A percentile compares a stretch with the other conserved stretches of the same genome.
phyloP scores from a whole-genome alignment of 1,140 invertebrate genomes.

The Ceratina calcarata region DNA sequence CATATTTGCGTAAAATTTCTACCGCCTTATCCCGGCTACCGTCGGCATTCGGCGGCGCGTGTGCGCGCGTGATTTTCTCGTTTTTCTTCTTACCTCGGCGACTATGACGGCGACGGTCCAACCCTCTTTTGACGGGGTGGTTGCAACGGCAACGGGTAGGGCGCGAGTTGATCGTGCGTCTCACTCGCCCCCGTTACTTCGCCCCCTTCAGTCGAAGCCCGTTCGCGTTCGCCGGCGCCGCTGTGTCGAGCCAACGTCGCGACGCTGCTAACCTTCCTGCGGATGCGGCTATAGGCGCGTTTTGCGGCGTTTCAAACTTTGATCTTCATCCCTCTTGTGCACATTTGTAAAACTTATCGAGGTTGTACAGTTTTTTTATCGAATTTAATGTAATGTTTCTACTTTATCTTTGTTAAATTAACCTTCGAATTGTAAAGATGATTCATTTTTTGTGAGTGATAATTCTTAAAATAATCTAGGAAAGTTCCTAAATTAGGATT shows the following conservation, averaged over 20 bases:
- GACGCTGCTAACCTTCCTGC: constrained; percentile 46
- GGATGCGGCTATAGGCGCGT: constrained; percentile 31
- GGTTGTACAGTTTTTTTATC: not conserved
- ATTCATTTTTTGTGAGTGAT: too few species aligned
- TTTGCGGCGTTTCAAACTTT: constrained; percentile 24
- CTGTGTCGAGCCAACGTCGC: constrained; percentile 58
- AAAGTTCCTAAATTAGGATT: too few species aligned
- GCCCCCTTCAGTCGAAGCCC: constrained; percentile 30
- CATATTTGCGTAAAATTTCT: constrained; percentile 25
- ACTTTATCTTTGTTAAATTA: too few species aligned
- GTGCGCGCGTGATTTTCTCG: constrained; percentile 13
- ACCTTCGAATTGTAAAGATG: too few species aligned
- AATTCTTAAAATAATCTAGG: too few species aligned
- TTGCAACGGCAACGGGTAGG: not conserved
- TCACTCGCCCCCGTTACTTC: constrained; percentile 25
- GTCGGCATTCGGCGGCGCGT: too few species aligned
- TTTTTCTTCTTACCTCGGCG: constrained; percentile 17
- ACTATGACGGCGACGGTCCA: too few species aligned
- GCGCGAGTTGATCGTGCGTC: too few species aligned
- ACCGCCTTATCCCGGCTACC: not conserved
- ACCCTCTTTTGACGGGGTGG: too few species aligned
- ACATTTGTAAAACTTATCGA: too few species aligned
- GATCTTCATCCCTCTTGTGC: too few species aligned
- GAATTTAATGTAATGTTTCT: too few species aligned
- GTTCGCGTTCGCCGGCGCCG: constrained; percentile 57